These are phyloP conservation scores for Meloe dianella DNA, from an alignment of 2,888 invertebrate genomes.

Conservation along the genomic window DNA sequence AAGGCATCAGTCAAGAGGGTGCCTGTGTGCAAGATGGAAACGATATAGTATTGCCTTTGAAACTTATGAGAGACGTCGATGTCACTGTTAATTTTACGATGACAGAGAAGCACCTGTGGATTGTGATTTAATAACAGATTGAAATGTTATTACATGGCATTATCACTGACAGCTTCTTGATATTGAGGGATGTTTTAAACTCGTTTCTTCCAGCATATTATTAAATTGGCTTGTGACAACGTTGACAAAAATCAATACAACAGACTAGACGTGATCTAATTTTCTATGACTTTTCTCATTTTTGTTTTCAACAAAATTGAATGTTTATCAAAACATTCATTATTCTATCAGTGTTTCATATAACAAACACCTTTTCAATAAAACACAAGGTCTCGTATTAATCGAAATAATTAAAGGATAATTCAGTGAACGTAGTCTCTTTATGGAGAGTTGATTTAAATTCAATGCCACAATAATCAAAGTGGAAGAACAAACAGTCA, in stretches of 20 bases:
- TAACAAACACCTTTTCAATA: neutral
- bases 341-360: neutral
- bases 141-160: constrained; percentile 43
- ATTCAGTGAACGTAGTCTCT: neutral
- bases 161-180: constrained; percentile 44
- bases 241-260: constrained; percentile 28
- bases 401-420: constrained; percentile 9
- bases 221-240: constrained; percentile 42
- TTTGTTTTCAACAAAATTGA: no score
- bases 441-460: constrained; percentile 6
- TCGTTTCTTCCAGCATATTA: constrained; percentile 38
- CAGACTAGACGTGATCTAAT: neutral
- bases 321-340: neutral
- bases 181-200: constrained; percentile 37
- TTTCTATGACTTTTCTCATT: neutral
- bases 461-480: constrained; percentile 4
- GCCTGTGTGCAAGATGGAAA: neutral
- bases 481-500: constrained; percentile 3
- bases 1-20: neutral
- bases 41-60: constrained; percentile 6
- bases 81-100: constrained; percentile 32
- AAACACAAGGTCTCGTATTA: neutral
- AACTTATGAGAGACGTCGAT: constrained; percentile 18
- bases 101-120: constrained; percentile 41
- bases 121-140: constrained; percentile 46